Base-by-base conservation (phyloP, 1,140 invertebrate species). In the Apolygus lucorum region DNA sequence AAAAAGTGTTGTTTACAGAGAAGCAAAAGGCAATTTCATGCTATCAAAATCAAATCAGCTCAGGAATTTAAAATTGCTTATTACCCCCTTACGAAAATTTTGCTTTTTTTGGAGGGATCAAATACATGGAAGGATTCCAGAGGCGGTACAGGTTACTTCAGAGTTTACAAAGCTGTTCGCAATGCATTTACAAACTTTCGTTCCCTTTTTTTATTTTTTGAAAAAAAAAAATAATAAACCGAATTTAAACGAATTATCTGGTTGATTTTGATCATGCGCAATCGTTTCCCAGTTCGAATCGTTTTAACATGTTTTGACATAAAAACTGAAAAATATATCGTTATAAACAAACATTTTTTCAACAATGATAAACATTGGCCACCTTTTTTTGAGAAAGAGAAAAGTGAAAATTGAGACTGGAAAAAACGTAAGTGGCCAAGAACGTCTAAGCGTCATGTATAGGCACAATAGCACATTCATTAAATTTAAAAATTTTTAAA, bases 121-220 rank as follows among this genome's bases (percentile, higher is more conserved):
- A 59, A 59, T 59, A 59, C 54, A 59, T 59, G 54, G 54, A 59
- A 59, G 54, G 54, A 59, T 59, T 59, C 54, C 54, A 59, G 54
- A 59, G 54, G 54, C 54, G 54, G 54, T 59, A 59, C 54, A 59
- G 54, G 22, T 59, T 59, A 59, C 54, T 17, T 59, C 17, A 49
- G 8, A 59, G 34, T 42, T 42, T 8, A 17, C 34, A 59, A 59
- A 59, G 8, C 17, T 11, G 8, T 59, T 4, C 22, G 54, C 54
- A 14, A 4, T 59, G 54, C n/a, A n/a, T n/a, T 59, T 22, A 59
- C 54, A 59, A 24, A 4, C 4, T 17, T 59, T 4, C 11, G 22
- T 22, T 24, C 4, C 11, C 22, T 59, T 59, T 49, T 49, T 49
- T 11, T 11, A 49, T 11, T 49, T 49, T 17, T 11, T 49, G 8